A percentile compares a stretch with the other conserved stretches of the same genome.
Evolutionary conservation across 2,797 vertebrate genomes (phyloP).

Genomic region (Tangara arthus): DNA sequence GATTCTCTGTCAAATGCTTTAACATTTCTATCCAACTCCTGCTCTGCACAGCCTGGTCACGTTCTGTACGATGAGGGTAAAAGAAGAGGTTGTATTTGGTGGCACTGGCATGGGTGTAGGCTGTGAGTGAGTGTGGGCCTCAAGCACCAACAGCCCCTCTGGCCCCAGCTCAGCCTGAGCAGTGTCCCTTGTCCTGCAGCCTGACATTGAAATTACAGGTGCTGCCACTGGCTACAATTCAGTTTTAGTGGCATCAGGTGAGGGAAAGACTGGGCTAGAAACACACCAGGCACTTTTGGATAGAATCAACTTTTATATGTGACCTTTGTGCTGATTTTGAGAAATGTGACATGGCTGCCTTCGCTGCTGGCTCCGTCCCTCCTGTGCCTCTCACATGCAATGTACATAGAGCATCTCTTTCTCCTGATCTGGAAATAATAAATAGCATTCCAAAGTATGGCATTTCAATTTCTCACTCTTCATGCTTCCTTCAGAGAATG

Average conservation of each 20-base stretch:
- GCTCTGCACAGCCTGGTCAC: background rate
- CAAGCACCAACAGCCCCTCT: background rate
- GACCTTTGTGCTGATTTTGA: background rate
- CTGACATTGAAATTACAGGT: background rate
- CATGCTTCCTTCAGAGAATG: background rate
- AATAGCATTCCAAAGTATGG: background rate
- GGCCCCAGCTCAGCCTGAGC: background rate
- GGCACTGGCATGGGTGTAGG: background rate
- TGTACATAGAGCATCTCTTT: background rate
- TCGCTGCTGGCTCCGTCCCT: background rate
- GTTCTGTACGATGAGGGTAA: background rate
- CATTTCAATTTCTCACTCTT: background rate
- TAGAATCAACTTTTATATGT: background rate
- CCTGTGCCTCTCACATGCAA: background rate
- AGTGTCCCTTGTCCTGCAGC: background rate
- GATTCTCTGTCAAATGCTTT: background rate
- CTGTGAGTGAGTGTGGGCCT: background rate
- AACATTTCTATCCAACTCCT: background rate
- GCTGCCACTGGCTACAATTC: background rate
- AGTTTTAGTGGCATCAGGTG: background rate
- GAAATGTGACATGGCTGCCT: background rate
- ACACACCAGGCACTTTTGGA: background rate
- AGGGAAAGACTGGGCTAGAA: background rate
- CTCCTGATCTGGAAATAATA: conserved; percentile 18
- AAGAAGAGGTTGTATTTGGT: background rate